Evolutionary conservation across 1,140 invertebrate genomes (phyloP).

Genomic region (Drosophila insularis): DNA sequence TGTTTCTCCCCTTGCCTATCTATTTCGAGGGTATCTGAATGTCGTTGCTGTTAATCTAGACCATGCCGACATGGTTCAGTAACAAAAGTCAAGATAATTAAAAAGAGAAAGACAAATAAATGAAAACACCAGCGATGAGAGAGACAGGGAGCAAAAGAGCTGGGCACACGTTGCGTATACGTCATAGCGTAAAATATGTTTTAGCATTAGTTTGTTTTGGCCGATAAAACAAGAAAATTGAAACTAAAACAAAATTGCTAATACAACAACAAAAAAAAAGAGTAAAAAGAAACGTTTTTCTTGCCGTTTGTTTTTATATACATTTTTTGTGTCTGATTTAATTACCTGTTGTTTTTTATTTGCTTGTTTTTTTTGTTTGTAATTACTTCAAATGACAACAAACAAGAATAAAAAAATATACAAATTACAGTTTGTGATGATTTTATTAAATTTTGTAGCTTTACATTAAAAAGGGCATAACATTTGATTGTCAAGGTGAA

Average conservation of each 20-base stretch:
- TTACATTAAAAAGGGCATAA: not conserved
- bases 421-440: not conserved
- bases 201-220: constrained; percentile 6
- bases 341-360: constrained; percentile 5
- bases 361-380: not conserved
- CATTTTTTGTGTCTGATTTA: not conserved
- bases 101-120: not conserved
- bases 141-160: not conserved
- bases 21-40: not conserved
- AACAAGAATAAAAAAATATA: not conserved
- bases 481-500: constrained; percentile 1
- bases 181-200: constrained; percentile 1
- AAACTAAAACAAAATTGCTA: constrained; percentile 3
- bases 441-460: not conserved
- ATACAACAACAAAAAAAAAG: not conserved
- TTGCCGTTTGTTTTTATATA: not conserved
- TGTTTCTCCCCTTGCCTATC: too few species aligned
- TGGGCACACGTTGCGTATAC: not conserved
- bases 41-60: not conserved
- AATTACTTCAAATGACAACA: constrained; percentile 2
- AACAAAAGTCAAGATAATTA: constrained; percentile 3
- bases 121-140: not conserved
- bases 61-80: not conserved
- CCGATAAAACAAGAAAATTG: not conserved
- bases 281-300: not conserved